Evolutionary conservation across 2,888 invertebrate species (phyloP), one percentile per base, ranked within the genome.

Genomic region (Brenthis ino): DNA sequence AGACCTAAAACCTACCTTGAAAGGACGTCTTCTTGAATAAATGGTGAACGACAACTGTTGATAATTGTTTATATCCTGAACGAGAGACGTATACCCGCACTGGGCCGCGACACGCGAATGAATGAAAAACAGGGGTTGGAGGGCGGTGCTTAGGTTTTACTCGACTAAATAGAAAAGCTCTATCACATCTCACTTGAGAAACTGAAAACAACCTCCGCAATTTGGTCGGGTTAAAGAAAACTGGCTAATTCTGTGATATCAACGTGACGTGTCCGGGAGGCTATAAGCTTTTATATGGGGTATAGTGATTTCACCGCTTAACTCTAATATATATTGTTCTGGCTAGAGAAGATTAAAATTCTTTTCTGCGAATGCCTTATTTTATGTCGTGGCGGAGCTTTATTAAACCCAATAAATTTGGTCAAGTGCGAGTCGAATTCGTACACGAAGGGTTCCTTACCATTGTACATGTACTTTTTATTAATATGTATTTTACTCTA

Each of bases 111-210:
- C 79, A 79, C 83, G 79, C 82, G 85, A 87, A 86, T 91, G 91
- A 91, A 91, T 91, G 91, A 86, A 87, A 75, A 78, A 77, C 85
- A 82, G 85, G 88, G 88, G 87, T 83, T 73, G 74, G 84, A 86
- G 87, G 91, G 91, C 87, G 90, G 89, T 88, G 88, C 89, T 79
- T 77, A 61, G 61, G 54, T 57, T 37, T 47, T 65, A 68, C 54
- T 63, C 64, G 54, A 43, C 64, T 58, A 51, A 65, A 65, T 69
- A 53, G 6, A 43, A 65, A 56, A 71, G 69, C 51, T 57, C 51
- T 56, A 53, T 43, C 53, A 43, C 50, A 51, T 13, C 50, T 57
- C 24, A 54, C 16, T 43, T 20, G 53, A 14, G 11, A n/a, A 24
- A 53, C 55, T 61, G 72, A 71, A 76, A 70, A 70, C 33, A 28